Evolutionary conservation across 1,140 invertebrate species (phyloP).

Genomic region (Araneus ventricosus): DNA sequence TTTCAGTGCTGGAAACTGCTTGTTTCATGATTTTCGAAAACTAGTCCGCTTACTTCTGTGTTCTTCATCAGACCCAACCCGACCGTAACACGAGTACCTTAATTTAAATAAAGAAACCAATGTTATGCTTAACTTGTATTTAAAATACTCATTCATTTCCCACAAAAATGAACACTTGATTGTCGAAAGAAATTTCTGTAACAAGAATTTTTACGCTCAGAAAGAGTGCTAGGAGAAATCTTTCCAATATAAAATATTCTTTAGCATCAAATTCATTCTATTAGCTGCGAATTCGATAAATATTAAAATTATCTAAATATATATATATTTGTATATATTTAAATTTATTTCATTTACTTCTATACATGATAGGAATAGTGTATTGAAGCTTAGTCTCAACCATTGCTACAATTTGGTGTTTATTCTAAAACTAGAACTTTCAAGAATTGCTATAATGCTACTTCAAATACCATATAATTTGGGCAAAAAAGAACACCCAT

Average conservation of each 20-base stretch:
- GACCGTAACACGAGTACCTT: no score
- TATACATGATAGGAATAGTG: constrained; percentile 40
- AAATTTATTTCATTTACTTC: constrained; percentile 44
- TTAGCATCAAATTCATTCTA: constrained; percentile 15
- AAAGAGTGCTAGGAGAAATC: constrained; percentile 9
- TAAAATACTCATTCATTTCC: constrained; percentile 12
- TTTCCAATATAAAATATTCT: constrained; percentile 53
- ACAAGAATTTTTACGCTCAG: constrained; percentile 35
- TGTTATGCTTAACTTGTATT: background rate
- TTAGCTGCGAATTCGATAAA: constrained; percentile 46
- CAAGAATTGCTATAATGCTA: constrained; percentile 34
- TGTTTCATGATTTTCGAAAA: no score
- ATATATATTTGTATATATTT: constrained; percentile 62
- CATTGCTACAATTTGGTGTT: constrained; percentile 65
- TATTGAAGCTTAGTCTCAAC: constrained; percentile 61
- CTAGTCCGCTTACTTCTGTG: no score
- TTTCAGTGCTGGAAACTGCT: no score
- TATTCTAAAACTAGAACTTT: constrained; percentile 53
- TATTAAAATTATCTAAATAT: constrained; percentile 70
- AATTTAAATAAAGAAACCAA: no score
- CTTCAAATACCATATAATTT: constrained; percentile 39
- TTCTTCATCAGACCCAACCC: no score
- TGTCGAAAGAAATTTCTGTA: constrained; percentile 48
- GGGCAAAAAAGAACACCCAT: constrained; percentile 24
- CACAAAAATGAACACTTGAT: constrained; percentile 32